These are phyloP conservation scores for Drosophila affinis DNA, from an alignment of 2,888 invertebrate species.

Conservation along the genomic window DNA sequence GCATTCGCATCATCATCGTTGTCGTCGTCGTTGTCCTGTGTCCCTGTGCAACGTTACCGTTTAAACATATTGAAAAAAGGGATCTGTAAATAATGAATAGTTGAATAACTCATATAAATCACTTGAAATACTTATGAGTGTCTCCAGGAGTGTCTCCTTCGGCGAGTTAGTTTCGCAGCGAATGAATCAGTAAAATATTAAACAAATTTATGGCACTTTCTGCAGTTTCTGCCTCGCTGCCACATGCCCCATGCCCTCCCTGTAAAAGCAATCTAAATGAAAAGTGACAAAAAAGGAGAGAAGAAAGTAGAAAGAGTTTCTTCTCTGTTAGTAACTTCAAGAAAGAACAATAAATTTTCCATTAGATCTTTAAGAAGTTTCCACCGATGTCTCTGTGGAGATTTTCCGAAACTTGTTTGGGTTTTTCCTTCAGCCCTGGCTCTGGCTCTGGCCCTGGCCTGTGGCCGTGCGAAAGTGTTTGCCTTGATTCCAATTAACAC, in stretches of 20 bases:
- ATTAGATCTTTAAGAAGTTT: conserved; percentile 29
- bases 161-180: background rate
- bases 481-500: conserved; percentile 47
- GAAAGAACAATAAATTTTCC: conserved; percentile 33
- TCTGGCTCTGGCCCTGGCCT: background rate
- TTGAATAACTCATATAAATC: conserved; percentile 32
- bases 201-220: conserved; percentile 34
- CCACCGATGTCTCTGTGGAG: conserved; percentile 7
- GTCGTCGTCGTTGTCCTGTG: background rate
- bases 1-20: background rate
- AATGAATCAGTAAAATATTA: conserved; percentile 9
- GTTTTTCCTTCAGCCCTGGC: conserved; percentile 16
- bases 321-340: conserved; percentile 21
- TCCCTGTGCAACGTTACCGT: conserved; percentile 35
- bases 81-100: conserved; percentile 35
- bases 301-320: background rate
- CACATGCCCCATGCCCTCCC: background rate
- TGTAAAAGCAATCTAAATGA: conserved; percentile 33
- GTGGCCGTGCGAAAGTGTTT: conserved; percentile 6
- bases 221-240: background rate
- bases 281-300: conserved; percentile 29
- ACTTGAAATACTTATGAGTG: conserved; percentile 6
- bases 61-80: conserved; percentile 47
- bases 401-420: conserved; percentile 25
- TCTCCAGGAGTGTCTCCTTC: background rate